Evolutionary conservation across 2,797 vertebrate species (phyloP).

Genomic region (Falco biarmicus): DNA sequence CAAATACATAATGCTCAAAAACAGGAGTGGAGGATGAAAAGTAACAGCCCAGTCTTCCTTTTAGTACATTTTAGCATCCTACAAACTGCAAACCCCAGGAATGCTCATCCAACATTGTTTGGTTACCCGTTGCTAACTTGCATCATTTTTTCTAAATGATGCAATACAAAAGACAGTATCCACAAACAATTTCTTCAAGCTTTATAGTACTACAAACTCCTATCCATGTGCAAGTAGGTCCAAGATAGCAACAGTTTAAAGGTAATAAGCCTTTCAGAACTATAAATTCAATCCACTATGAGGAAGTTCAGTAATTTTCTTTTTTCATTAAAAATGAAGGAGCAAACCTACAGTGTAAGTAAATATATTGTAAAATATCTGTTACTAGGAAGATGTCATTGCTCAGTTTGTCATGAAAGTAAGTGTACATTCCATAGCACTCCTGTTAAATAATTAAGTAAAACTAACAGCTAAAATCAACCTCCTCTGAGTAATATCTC

Average conservation of each 20-base stretch:
- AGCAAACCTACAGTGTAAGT: background rate
- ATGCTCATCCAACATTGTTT: background rate
- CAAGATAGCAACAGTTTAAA: background rate
- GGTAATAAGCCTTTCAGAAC: background rate
- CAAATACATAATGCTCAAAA: background rate
- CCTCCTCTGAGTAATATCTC: background rate
- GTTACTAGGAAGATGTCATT: background rate
- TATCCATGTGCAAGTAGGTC: background rate
- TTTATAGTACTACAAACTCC: background rate
- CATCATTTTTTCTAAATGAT: background rate
- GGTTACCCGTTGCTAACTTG: background rate
- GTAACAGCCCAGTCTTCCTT: background rate
- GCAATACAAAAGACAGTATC: background rate
- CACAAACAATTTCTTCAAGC: background rate
- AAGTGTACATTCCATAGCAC: background rate
- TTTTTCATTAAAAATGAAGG: background rate
- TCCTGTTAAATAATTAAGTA: background rate
- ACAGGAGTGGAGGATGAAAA: background rate
- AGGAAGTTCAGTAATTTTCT: background rate
- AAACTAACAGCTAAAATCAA: background rate
- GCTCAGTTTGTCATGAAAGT: background rate
- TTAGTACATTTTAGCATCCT: background rate
- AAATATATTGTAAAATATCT: background rate
- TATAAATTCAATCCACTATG: background rate
- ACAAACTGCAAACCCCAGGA: background rate